These are phyloP conservation scores for Centropus unirufus DNA, from an alignment of 2,113 vertebrate species.

Conservation along the genomic window DNA sequence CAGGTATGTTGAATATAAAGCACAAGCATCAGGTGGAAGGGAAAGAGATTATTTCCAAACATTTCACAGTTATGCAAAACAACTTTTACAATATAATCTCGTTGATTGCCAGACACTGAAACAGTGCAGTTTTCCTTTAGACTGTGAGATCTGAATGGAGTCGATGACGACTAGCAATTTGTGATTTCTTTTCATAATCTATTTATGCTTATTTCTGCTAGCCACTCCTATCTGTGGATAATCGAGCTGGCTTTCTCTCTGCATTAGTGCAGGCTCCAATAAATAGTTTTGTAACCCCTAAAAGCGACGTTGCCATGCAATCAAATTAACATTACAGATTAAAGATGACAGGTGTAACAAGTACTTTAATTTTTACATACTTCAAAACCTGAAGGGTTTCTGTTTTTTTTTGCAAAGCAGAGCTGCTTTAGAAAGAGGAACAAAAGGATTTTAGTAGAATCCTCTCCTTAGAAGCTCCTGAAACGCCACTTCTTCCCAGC, in stretches of 20 bases:
- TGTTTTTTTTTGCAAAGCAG: conserved; percentile 25
- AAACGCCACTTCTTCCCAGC: background rate
- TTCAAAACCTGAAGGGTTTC: background rate
- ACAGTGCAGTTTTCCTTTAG: conserved; percentile 23
- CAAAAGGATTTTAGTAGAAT: background rate
- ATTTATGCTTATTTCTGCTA: background rate
- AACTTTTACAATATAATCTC: conserved; percentile 21
- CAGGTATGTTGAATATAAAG: background rate
- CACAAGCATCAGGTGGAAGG: background rate
- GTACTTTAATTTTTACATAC: background rate
- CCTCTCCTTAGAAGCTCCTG: background rate
- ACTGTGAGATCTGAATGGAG: background rate
- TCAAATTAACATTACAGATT: conserved; percentile 1
- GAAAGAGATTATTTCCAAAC: conserved; percentile 31
- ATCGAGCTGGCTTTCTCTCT: background rate
- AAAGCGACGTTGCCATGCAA: background rate
- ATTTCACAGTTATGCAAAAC: background rate
- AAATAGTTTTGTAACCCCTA: background rate
- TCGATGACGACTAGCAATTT: background rate
- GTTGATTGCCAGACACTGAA: conserved; percentile 16
- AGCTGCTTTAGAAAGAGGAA: conserved; percentile 12
- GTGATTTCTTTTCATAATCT: conserved; percentile 21
- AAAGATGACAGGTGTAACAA: conserved; percentile 26
- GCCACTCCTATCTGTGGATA: background rate
- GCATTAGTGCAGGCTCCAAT: background rate